Evolutionary conservation across 2,888 invertebrate species (phyloP), one percentile per base, ranked within the genome.

Genomic region (Aquatica leii): DNA sequence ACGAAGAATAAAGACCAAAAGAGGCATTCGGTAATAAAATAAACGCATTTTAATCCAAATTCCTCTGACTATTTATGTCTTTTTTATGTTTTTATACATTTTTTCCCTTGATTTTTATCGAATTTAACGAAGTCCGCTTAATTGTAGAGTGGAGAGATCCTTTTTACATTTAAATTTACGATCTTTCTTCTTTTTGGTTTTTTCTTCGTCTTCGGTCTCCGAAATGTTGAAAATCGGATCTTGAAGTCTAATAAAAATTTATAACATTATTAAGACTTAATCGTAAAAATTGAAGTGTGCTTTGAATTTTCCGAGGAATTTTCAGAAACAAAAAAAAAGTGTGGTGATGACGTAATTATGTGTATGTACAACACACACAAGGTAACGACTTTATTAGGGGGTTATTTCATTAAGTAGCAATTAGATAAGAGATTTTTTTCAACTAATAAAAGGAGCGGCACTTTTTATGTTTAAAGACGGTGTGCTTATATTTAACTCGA

Each of bases 51-150:
- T 68, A 70, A 70, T 70, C 69, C 69, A 67, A 68, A 70, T 70
- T 70, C 70, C 59, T 67, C 40, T 62, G 53, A 69, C 69, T 68
- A 68, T 68, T 69, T 69, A 69, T 68, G 69, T 69, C 69, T 66
- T 69, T 69, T 69, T 69, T 69, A 69, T 69, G 68, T 62, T 65
- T 65, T 59, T 59, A 56, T 66, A 62, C 66, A 66, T 58, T 59
- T 62, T 59, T 49, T 66, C 61, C 64, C 63, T 66, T 64, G 68
- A 68, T 68, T 68, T 67, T 68, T 68, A 68, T 68, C 68, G 68
- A 60, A 65, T 65, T 65, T 65, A 65, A 65, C 65, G 65, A 65
- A 65, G 52, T 43, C 61, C 50, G 46, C 64, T 65, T 65, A 65
- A 65, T 65, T 65, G 65, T 61, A 61, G 58, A 31, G 61, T 58